Percentiles rank a stretch among this genome's conserved stretches.
Evolutionary conservation across 2,797 vertebrate species (phyloP).

Genomic region (Yasuhikotakia modesta): DNA sequence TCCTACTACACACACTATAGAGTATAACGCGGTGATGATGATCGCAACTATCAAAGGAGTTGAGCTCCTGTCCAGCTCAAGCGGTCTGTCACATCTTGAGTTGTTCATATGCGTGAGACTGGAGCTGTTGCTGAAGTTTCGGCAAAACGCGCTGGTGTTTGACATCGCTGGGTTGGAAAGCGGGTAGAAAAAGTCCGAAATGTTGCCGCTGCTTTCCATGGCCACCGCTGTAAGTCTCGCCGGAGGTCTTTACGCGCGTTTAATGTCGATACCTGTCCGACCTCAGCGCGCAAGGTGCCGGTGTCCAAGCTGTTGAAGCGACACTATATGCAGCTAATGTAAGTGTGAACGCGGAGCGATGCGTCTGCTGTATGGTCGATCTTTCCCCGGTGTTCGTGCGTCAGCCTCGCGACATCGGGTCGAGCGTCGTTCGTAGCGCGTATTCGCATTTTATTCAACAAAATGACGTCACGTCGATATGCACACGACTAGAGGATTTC

Average conservation of each 20-base stretch:
- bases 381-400: constrained; percentile 6
- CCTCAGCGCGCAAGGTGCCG: not conserved
- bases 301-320: not conserved
- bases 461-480: constrained; percentile 63
- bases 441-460: constrained; percentile 63
- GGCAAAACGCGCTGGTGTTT: constrained; percentile 68
- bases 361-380: constrained; percentile 7
- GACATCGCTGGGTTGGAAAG: constrained; percentile 50
- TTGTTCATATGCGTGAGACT: constrained; percentile 68
- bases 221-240: constrained; percentile 27
- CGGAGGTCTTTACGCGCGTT: not conserved
- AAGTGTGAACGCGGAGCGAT: not conserved
- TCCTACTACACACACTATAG: constrained; percentile 93
- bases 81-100: constrained; percentile 69
- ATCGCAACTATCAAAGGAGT: constrained; percentile 92
- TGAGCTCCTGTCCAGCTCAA: constrained; percentile 72
- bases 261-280: constrained; percentile 29
- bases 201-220: constrained; percentile 76
- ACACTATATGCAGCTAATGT: not conserved
- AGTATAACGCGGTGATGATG: constrained; percentile 94
- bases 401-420: constrained; percentile 40
- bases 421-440: constrained; percentile 49
- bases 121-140: constrained; percentile 74
- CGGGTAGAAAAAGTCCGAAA: constrained; percentile 65
- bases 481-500: constrained; percentile 60